These are phyloP conservation scores for Helicoverpa zea DNA, from an alignment of 1,140 invertebrate species.

Conservation along the genomic window DNA sequence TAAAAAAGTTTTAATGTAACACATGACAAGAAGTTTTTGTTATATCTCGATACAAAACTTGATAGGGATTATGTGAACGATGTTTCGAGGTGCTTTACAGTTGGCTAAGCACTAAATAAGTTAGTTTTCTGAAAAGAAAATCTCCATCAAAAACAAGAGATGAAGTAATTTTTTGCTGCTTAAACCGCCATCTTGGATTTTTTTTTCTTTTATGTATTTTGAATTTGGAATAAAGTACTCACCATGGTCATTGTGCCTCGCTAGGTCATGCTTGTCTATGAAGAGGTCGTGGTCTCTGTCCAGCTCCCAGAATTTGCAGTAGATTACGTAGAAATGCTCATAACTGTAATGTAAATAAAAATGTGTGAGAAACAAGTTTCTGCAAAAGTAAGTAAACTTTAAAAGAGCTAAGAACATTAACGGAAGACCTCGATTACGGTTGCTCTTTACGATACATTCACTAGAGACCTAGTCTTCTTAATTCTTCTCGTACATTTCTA, in stretches of 20 bases:
- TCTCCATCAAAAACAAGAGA: background rate
- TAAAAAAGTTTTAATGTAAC: slow-evolving; percentile 43
- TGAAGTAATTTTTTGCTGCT: background rate
- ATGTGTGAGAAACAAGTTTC: background rate
- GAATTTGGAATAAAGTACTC: slow-evolving; percentile 53
- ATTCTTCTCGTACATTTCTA: too few relatives aligned
- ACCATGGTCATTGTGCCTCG: slow-evolving; percentile 98
- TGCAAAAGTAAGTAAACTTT: too few relatives aligned
- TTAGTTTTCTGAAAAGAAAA: too few relatives aligned
- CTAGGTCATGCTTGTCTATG: slow-evolving; percentile 97
- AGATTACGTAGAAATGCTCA: slow-evolving; percentile 99
- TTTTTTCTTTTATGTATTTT: background rate
- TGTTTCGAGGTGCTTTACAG: background rate
- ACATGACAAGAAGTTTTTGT: slow-evolving; percentile 27
- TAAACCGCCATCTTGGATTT: background rate
- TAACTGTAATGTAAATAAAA: slow-evolving; percentile 91
- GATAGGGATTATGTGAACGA: slow-evolving; percentile 1
- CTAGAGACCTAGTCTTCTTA: too few relatives aligned
- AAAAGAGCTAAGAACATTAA: too few relatives aligned
- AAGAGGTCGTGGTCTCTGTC: slow-evolving; percentile 99
- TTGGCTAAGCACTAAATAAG: too few relatives aligned
- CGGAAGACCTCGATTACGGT: too few relatives aligned
- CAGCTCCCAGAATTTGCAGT: slow-evolving; percentile 99
- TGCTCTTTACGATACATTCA: too few relatives aligned
- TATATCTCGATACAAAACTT: slow-evolving; percentile 2